Percentiles rank a stretch among this genome's conserved stretches.
These are phyloP conservation scores for Metaphire vulgaris DNA, from an alignment of 1,140 invertebrate species.

Conservation along the genomic window DNA sequence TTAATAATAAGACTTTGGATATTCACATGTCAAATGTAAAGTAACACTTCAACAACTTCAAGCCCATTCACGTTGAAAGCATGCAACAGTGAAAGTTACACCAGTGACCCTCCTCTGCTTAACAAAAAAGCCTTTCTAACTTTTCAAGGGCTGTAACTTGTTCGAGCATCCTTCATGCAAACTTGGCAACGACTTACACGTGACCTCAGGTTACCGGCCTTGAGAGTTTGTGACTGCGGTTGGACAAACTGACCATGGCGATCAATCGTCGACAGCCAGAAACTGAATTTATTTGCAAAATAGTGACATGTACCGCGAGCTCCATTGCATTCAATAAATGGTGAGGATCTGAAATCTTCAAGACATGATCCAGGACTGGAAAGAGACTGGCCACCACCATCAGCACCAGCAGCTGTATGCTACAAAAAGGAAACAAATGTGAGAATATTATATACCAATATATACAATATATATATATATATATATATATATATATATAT, in stretches of 20 bases:
- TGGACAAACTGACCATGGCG: slow-evolving; percentile 65
- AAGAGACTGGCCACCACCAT: slow-evolving; percentile 88
- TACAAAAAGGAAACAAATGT: too few species aligned
- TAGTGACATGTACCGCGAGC: slow-evolving; percentile 88
- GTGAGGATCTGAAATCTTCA: slow-evolving; percentile 90
- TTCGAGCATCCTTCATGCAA: slow-evolving; percentile 67
- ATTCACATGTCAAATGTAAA: too few species aligned
- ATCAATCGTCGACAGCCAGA: slow-evolving; percentile 95
- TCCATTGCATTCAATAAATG: slow-evolving; percentile 92
- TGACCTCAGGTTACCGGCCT: slow-evolving; percentile 73
- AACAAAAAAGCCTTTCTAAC: too few species aligned
- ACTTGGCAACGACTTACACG: slow-evolving; percentile 90
- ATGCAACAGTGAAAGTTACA: too few species aligned
- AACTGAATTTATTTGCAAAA: slow-evolving; percentile 93
- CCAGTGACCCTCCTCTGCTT: too few species aligned
- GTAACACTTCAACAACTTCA: too few species aligned
- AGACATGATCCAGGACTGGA: slow-evolving; percentile 90
- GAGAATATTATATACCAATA: too few species aligned
- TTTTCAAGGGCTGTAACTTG: too few species aligned
- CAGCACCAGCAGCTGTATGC: slow-evolving; percentile 91
- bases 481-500: too few species aligned
- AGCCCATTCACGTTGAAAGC: too few species aligned
- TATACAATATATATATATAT: too few species aligned
- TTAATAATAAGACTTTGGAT: too few species aligned
- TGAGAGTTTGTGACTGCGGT: slow-evolving; percentile 82